Evolutionary conservation across 2,888 invertebrate genomes (phyloP).

Genomic region (Mesoligia furuncula): DNA sequence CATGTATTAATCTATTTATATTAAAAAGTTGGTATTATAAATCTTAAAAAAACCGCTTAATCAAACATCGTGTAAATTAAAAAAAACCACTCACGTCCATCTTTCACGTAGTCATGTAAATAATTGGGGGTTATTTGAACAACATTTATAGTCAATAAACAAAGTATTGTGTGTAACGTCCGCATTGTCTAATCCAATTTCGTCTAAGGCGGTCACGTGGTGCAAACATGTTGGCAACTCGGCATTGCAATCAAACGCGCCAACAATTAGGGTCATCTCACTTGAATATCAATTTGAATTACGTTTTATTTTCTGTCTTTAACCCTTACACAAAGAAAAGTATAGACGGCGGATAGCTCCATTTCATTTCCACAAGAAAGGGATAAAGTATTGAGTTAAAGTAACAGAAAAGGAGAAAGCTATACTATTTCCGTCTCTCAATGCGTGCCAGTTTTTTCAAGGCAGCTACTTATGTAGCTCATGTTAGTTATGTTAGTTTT

Average conservation of each 20-base stretch:
- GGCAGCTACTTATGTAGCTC: no score
- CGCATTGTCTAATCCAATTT: conserved; percentile 67
- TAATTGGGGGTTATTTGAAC: conserved; percentile 14
- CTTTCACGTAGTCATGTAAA: conserved; percentile 82
- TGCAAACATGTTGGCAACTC: conserved; percentile 47
- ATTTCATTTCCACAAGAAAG: no score
- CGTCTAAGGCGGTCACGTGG: conserved; percentile 53
- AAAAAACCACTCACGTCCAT: conserved; percentile 81
- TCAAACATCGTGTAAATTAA: background rate
- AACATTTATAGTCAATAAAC: conserved; percentile 57
- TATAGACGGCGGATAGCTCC: no score
- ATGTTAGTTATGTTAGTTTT: no score
- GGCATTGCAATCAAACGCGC: conserved; percentile 56
- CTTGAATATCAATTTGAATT: background rate
- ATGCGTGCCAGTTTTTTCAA: no score
- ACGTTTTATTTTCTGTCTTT: background rate
- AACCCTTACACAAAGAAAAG: no score
- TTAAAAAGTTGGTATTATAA: background rate
- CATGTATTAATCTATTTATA: background rate
- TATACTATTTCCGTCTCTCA: no score
- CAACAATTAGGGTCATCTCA: conserved; percentile 54
- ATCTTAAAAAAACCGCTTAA: background rate
- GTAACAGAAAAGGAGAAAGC: no score
- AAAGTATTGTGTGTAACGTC: conserved; percentile 54
- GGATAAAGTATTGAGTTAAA: no score